A percentile compares a stretch with the other conserved stretches of the same genome.
Evolutionary conservation across 2,113 vertebrate genomes (phyloP).

Genomic region (Oncorhynchus nerka): DNA sequence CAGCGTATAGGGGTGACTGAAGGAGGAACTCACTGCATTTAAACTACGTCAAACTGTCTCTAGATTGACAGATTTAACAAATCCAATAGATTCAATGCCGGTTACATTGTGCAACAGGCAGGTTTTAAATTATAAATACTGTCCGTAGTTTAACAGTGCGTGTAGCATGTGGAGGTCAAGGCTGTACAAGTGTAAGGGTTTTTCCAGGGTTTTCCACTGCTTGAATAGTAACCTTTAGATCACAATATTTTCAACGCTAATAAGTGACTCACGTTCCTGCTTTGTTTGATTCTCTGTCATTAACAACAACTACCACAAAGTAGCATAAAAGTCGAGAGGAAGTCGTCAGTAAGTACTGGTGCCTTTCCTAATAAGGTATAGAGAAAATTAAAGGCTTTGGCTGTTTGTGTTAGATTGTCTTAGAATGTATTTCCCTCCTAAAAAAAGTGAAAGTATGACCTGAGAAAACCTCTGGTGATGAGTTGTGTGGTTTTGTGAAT

Average conservation of each 20-base stretch:
- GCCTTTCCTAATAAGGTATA: not conserved
- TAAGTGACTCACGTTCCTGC: not conserved
- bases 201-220: not conserved
- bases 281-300: not conserved
- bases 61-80: too few relatives aligned
- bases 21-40: too few relatives aligned
- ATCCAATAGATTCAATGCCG: too few relatives aligned
- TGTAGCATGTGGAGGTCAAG: too few relatives aligned
- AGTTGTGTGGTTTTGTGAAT: not conserved
- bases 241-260: not conserved
- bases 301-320: not conserved
- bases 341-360: not conserved
- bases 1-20: too few relatives aligned
- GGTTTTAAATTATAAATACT: too few relatives aligned
- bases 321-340: not conserved
- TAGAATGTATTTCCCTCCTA: not conserved
- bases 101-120: too few relatives aligned
- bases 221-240: not conserved
- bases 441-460: not conserved
- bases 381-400: not conserved
- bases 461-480: not conserved
- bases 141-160: too few relatives aligned
- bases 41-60: too few relatives aligned
- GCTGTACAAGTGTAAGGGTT: not conserved
- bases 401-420: not conserved